Percentiles rank a stretch among this genome's conserved stretches.
Evolutionary conservation across 2,888 invertebrate species (phyloP).

Genomic region (Drosophila demipolita): DNA sequence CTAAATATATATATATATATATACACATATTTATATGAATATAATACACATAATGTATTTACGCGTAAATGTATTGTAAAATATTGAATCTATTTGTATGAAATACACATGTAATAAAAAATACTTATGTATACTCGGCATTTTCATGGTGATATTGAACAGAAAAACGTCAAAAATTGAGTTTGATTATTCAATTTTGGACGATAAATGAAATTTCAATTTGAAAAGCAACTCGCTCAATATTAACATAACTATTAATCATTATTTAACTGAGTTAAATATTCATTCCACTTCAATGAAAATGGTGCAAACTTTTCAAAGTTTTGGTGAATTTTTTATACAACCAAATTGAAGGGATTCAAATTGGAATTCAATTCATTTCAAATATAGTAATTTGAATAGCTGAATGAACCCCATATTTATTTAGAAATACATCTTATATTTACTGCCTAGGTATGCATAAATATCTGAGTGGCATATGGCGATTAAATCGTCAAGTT

Average conservation of each 20-base stretch:
- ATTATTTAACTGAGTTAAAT: not conserved
- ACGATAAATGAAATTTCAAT: not conserved
- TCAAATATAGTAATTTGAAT: not conserved
- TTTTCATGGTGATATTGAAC: constrained; percentile 55
- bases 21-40: constrained; percentile 34
- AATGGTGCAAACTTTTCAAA: not conserved
- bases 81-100: constrained; percentile 81
- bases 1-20: constrained; percentile 31
- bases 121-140: constrained; percentile 48
- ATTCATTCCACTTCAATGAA: not conserved
- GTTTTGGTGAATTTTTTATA: not conserved
- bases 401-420: too few species aligned
- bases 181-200: not conserved
- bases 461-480: not conserved
- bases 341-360: not conserved
- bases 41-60: constrained; percentile 65
- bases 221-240: not conserved
- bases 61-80: constrained; percentile 72
- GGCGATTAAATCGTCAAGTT: not conserved
- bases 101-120: constrained; percentile 74
- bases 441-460: not conserved
- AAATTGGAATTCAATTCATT: not conserved
- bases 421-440: not conserved
- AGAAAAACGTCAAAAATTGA: constrained; percentile 3
- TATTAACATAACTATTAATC: not conserved